Conservation (phyloP, 2,113 vertebrate genomes). For the Myocastor coypus region DNA sequence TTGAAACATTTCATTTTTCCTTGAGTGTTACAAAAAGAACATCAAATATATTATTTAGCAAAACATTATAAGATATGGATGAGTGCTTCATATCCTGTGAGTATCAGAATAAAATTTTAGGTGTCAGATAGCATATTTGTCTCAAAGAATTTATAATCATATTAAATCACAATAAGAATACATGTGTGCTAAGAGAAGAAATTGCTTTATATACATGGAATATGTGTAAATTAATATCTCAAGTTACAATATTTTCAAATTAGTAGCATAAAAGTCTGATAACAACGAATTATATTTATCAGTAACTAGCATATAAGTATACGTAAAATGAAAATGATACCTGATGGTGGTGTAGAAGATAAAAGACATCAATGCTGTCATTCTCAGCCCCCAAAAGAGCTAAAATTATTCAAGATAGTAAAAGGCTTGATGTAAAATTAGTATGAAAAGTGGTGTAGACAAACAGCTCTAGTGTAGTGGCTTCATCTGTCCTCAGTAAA, state of each 20-base stretch:
- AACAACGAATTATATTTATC: background rate
- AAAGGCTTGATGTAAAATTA: background rate
- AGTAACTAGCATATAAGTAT: background rate
- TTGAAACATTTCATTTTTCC: background rate
- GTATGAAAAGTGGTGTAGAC: background rate
- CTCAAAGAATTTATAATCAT: background rate
- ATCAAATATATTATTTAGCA: background rate
- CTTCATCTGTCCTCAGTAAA: background rate
- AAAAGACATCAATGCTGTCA: background rate
- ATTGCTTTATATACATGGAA: background rate
- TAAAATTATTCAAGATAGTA: background rate
- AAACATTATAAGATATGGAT: background rate
- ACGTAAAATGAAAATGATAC: background rate
- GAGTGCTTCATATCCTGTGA: background rate
- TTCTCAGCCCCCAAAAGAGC: background rate
- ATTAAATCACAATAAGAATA: background rate
- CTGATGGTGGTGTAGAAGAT: background rate
- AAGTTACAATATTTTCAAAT: background rate
- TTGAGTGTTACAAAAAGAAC: background rate
- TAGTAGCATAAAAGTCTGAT: background rate
- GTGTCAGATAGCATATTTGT: background rate
- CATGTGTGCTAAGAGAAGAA: background rate
- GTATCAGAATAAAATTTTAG: background rate
- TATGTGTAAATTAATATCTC: background rate
- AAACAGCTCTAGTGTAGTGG: background rate